Base-by-base conservation (phyloP, 2,888 invertebrate genomes). In the Eupsilia transversa region DNA sequence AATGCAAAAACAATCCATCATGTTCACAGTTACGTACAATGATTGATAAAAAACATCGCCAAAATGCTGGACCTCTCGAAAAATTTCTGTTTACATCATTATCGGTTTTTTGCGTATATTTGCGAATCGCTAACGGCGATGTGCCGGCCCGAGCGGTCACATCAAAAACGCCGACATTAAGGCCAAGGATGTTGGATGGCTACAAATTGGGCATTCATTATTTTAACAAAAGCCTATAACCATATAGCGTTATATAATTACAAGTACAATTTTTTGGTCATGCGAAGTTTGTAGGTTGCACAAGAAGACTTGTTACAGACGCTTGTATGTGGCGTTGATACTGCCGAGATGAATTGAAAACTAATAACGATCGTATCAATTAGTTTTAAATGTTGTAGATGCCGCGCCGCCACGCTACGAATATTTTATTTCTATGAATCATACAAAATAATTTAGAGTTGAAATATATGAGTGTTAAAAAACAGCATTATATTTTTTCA, bases 131-230 rank as follows among this genome's bases (percentile, higher is more conserved):
- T 94, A 94, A 94, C 92, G 91, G 93, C 93, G 84, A 83, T 86
- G 87, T 83, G 88, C 85, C 87, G 86, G 86, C 80, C 83, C 81
- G 83, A 86, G 87, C 89, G 89, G 89, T 89, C 91, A 91, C 93
- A 91, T 94, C 94, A 94, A 94, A 95, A 92, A 89, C 84, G 85
- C 93, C 92, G 93, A 88, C 93, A 94, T 94, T 94, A 94, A 93
- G 93, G 94, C 91, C 94, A 94, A 94, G 94, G 94, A 93, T 93
- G 81, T 87, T 92, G 88, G 86, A 88, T 92, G 88, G 88, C 86
- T 90, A 92, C 92, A 92, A 93, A 94, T 94, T 93, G 92, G 92
- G 90, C 91, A 91, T 93, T 94, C 93, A 92, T 94, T 93, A 93
- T 92, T 91, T 93, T 92, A 93, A 93, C 93, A 94, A 94, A 94